Evolutionary conservation across 2,888 invertebrate genomes (phyloP).

Genomic region (Proisotoma minuta): DNA sequence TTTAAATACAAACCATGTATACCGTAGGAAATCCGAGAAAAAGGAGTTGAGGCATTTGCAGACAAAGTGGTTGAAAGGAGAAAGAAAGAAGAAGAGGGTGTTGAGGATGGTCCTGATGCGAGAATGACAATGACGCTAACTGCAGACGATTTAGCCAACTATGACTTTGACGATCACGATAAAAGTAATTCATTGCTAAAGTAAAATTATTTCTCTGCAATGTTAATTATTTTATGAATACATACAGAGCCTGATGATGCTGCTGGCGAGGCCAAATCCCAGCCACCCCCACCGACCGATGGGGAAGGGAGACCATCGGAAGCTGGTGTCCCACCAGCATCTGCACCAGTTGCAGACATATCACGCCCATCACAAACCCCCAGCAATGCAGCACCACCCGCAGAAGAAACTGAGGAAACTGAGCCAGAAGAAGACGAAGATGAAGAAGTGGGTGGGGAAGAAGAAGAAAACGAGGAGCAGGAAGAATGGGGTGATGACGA

Average conservation of each 20-base stretch:
- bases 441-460: not conserved
- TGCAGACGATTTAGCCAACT: not conserved
- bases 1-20: not conserved
- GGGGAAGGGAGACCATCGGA: too few species aligned
- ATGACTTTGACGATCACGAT: not conserved
- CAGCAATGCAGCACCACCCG: not conserved
- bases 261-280: not conserved
- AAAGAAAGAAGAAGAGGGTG: not conserved
- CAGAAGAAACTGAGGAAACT: not conserved
- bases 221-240: too few species aligned
- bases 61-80: not conserved
- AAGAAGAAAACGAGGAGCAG: constrained; percentile 5
- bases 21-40: not conserved
- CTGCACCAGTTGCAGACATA: too few species aligned
- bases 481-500: not conserved
- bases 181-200: not conserved
- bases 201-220: not conserved
- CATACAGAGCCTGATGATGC: not conserved
- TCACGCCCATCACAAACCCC: not conserved
- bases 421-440: constrained; percentile 3
- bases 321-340: too few species aligned
- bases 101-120: not conserved
- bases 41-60: constrained; percentile 5
- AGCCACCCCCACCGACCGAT: too few species aligned
- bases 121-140: not conserved